A percentile compares a stretch with the other conserved stretches of the same genome.
phyloP scores from a whole-genome alignment of 2,113 vertebrate genomes.

The Pseudolaguvia tuberculata region DNA sequence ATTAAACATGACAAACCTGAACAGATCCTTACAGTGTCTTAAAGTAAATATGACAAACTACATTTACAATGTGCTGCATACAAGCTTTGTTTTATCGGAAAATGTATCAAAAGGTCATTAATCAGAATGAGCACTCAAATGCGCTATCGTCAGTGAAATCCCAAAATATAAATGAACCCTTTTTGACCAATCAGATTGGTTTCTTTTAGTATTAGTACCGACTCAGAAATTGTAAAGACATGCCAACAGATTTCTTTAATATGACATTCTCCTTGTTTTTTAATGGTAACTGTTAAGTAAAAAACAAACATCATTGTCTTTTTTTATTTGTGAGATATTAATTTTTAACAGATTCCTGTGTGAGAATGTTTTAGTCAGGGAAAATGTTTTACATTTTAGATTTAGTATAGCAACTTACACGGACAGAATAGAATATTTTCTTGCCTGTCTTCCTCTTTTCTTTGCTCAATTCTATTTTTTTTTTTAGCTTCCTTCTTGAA shows the following conservation, averaged over 20 bases:
- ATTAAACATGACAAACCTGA: too few relatives aligned
- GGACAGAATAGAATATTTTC: background rate
- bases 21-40: background rate
- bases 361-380: background rate
- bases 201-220: too few relatives aligned
- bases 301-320: too few relatives aligned
- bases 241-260: background rate
- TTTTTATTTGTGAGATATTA: too few relatives aligned
- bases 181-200: background rate
- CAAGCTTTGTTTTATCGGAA: background rate
- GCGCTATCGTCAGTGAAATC: background rate
- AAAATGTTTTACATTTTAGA: background rate
- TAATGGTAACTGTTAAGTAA: background rate
- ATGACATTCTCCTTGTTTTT: too few relatives aligned
- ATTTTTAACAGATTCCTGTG: background rate
- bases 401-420: background rate
- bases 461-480: background rate
- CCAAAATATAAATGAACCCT: background rate
- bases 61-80: too few relatives aligned
- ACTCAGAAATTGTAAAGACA: too few relatives aligned
- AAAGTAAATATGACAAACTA: constrained; percentile 3
- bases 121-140: background rate
- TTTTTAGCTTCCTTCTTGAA: constrained; percentile 35
- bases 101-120: background rate
- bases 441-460: background rate